phyloP scores from a whole-genome alignment of 2,797 vertebrate species.

The Peromyscus attwateri region DNA sequence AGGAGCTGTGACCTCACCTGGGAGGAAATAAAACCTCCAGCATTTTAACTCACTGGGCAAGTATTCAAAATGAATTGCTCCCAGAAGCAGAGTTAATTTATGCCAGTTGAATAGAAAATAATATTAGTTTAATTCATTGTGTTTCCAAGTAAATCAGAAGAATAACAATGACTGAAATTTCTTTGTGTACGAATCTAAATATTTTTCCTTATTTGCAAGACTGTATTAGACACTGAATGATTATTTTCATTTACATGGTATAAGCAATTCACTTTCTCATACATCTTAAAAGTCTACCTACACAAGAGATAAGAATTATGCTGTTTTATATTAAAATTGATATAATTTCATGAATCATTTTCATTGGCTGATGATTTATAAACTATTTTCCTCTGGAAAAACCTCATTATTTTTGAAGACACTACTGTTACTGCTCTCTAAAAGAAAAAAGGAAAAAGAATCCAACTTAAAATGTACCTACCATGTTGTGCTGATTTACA shows the following conservation, averaged over 20 bases:
- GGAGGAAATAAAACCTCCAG: slow-evolving; percentile 61
- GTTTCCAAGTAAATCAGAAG: slow-evolving; percentile 76
- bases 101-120: slow-evolving; percentile 76
- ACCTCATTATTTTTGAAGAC: slow-evolving; percentile 78
- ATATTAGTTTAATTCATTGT: slow-evolving; percentile 77
- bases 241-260: slow-evolving; percentile 83
- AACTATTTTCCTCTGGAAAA: slow-evolving; percentile 68
- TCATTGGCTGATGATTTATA: slow-evolving; percentile 80
- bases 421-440: slow-evolving; percentile 5
- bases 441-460: slow-evolving; percentile 56
- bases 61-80: slow-evolving; percentile 71
- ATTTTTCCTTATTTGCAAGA: slow-evolving; percentile 81
- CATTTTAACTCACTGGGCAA: slow-evolving; percentile 72
- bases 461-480: slow-evolving; percentile 62
- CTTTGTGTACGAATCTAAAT: slow-evolving; percentile 78
- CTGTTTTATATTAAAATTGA: slow-evolving; percentile 83
- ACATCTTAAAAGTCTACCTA: slow-evolving; percentile 83
- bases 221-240: slow-evolving; percentile 83
- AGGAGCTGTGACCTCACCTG: slow-evolving; percentile 51
- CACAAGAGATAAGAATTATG: slow-evolving; percentile 81
- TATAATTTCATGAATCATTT: slow-evolving; percentile 83
- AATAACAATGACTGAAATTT: slow-evolving; percentile 77
- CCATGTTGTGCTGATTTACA: slow-evolving; percentile 67
- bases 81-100: slow-evolving; percentile 77
- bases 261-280: slow-evolving; percentile 81